Percentiles rank a stretch among this genome's conserved stretches.
Evolutionary conservation across 2,113 vertebrate species (phyloP).

Genomic region (Notarius quadriscutis): DNA sequence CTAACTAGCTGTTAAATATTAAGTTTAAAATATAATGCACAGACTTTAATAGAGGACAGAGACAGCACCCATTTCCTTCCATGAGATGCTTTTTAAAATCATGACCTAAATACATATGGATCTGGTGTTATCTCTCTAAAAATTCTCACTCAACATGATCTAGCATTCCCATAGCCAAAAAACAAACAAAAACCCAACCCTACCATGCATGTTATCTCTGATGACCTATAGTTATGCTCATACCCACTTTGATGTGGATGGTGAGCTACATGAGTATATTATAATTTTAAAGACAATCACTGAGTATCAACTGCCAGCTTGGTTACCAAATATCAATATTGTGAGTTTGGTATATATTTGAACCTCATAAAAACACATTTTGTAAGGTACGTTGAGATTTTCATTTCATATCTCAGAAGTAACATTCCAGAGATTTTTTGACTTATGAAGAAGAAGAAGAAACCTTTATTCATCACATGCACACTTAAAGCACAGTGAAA

Average conservation of each 20-base stretch:
- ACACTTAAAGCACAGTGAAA: no score
- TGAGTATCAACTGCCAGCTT: not conserved
- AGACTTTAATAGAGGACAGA: not conserved
- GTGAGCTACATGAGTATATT: not conserved
- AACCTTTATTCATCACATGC: no score
- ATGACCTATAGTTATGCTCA: not conserved
- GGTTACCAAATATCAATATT: not conserved
- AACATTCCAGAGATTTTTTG: not conserved
- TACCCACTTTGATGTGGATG: not conserved
- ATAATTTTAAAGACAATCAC: not conserved
- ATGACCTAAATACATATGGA: not conserved
- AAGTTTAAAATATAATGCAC: not conserved
- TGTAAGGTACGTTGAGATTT: not conserved
- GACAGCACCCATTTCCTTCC: not conserved
- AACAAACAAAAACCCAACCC: not conserved
- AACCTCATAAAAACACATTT: constrained; percentile 7
- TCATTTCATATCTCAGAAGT: not conserved
- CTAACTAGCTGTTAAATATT: not conserved
- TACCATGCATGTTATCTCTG: not conserved
- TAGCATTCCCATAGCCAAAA: not conserved
- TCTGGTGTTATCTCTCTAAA: not conserved
- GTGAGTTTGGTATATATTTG: not conserved
- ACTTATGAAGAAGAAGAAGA: not conserved
- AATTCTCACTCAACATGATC: not conserved
- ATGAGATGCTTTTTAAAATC: not conserved